Conservation (phyloP, 2,113 vertebrate species). For the Pterocles orientalis region DNA sequence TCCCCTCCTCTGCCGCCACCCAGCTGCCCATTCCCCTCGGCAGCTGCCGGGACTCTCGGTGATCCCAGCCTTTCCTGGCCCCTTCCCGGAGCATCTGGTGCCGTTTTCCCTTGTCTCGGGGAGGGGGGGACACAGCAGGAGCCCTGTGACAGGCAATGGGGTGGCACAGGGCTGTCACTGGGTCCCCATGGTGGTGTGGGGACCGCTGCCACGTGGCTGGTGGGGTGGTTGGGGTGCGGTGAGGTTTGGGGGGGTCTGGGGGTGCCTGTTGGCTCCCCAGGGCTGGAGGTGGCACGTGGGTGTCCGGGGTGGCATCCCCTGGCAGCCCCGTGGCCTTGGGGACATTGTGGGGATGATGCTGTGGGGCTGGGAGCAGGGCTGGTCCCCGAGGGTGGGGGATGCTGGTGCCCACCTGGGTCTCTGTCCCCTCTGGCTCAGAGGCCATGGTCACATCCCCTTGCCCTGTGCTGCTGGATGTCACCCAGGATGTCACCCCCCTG, state of each 20-base stretch:
- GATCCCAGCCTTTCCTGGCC: neutral
- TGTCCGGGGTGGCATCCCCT: neutral
- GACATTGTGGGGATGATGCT: fast-evolving
- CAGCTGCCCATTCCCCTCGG: neutral
- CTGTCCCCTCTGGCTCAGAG: fast-evolving
- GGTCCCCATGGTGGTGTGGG: fast-evolving
- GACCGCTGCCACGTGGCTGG: fast-evolving
- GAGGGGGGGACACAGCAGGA: neutral
- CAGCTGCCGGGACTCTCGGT: neutral
- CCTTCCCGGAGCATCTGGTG: neutral
- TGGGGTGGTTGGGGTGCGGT: neutral
- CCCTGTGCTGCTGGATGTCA: neutral
- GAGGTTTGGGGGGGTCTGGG: neutral
- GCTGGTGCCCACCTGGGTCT: neutral
- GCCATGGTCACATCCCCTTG: fast-evolving
- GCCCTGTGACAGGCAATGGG: fast-evolving
- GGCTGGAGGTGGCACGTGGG: neutral
- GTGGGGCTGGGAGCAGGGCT: fast-evolving
- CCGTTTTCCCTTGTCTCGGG: fast-evolving
- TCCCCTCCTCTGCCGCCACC: neutral
- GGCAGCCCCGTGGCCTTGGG: neutral
- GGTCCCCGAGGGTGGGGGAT: neutral
- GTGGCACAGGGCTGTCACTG: neutral
- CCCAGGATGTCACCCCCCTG: neutral
- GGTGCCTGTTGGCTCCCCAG: neutral